Evolutionary conservation across 2,888 invertebrate genomes (phyloP).

Genomic region (Agelastica alni): DNA sequence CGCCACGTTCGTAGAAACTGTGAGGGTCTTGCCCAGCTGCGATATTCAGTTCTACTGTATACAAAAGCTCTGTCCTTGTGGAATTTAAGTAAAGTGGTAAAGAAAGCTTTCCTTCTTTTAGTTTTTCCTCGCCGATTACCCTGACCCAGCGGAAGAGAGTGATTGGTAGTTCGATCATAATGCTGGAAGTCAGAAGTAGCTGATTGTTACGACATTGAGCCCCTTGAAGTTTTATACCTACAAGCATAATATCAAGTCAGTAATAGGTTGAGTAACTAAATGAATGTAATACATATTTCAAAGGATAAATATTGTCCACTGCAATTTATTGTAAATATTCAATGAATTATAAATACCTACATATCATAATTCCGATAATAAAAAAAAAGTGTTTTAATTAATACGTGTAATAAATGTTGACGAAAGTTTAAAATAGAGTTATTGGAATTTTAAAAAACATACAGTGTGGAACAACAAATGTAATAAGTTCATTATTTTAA

Average conservation of each 20-base stretch:
- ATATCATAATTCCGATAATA: too few relatives aligned
- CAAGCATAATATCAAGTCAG: slow-evolving; percentile 48
- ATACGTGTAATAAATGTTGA: too few relatives aligned
- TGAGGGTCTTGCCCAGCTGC: slow-evolving; percentile 90
- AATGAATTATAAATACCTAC: too few relatives aligned
- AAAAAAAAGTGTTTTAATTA: too few relatives aligned
- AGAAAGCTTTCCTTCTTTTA: slow-evolving; percentile 71
- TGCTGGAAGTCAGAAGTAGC: slow-evolving; percentile 88
- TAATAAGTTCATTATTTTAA: too few relatives aligned
- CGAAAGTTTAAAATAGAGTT: too few relatives aligned
- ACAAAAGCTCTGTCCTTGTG: slow-evolving; percentile 90
- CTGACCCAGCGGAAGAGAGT: slow-evolving; percentile 87
- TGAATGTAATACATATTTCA: too few relatives aligned
- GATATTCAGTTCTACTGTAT: slow-evolving; percentile 92
- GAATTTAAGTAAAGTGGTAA: slow-evolving; percentile 97
- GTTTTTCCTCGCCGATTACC: slow-evolving; percentile 53
- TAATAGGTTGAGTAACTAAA: too few relatives aligned
- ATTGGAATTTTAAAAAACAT: too few relatives aligned
- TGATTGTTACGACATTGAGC: slow-evolving; percentile 92
- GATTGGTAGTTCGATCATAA: slow-evolving; percentile 90
- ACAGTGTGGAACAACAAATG: too few relatives aligned
- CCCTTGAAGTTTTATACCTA: slow-evolving; percentile 93
- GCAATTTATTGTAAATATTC: too few relatives aligned
- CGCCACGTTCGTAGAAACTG: slow-evolving; percentile 98
- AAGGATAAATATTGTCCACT: too few relatives aligned